phyloP scores from a whole-genome alignment of 1,140 invertebrate genomes.

The Sesamia nonagrioides region DNA sequence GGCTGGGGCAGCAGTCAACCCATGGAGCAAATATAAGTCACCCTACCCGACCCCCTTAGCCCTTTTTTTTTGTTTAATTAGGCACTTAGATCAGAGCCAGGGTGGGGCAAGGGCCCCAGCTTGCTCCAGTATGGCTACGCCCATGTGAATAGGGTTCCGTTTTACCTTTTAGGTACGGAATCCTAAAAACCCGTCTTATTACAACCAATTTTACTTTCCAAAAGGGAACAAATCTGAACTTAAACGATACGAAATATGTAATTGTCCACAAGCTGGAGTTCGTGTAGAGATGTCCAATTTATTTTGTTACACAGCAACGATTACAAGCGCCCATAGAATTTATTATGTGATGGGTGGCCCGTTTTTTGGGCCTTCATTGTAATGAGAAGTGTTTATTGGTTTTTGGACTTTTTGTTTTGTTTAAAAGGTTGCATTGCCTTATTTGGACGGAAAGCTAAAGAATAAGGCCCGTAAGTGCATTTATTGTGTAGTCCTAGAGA shows the following conservation, averaged over 20 bases:
- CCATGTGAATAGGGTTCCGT: no score
- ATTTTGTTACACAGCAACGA: conserved; percentile 52
- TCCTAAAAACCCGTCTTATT: not conserved
- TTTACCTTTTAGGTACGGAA: no score
- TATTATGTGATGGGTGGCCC: conserved; percentile 53
- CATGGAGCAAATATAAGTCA: no score
- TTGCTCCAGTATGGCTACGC: no score
- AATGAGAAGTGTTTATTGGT: conserved; percentile 43
- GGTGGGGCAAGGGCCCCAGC: no score
- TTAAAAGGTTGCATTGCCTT: conserved; percentile 1
- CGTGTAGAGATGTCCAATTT: conserved; percentile 53
- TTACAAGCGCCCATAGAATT: conserved; percentile 45
- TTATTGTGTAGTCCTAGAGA: not conserved
- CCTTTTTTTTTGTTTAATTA: no score
- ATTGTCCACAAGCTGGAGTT: conserved; percentile 55
- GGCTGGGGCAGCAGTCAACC: no score
- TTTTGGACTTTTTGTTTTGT: conserved; percentile 14
- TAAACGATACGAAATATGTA: conserved; percentile 57
- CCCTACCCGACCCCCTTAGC: no score
- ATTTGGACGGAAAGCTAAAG: not conserved
- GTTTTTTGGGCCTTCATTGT: conserved; percentile 48
- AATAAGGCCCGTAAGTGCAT: not conserved
- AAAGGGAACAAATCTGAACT: conserved; percentile 9
- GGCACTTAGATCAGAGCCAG: no score
- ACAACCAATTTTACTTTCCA: not conserved